These are phyloP conservation scores for Euleptes europaea DNA, from an alignment of 2,113 vertebrate species.

Conservation along the genomic window DNA sequence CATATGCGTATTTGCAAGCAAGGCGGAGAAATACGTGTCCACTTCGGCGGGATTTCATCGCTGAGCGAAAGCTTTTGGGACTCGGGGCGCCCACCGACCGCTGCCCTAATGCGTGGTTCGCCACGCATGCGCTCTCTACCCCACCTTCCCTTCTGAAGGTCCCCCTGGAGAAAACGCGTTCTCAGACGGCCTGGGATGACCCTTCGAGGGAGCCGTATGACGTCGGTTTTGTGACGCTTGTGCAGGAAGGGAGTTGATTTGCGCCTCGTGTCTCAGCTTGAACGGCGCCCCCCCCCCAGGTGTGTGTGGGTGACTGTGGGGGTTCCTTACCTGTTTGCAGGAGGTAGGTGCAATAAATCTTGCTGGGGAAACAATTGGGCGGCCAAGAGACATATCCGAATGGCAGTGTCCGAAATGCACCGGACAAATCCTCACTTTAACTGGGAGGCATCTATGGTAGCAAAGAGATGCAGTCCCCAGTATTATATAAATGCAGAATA, in stretches of 20 bases:
- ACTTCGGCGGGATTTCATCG: too few relatives aligned
- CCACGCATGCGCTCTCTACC: too few relatives aligned
- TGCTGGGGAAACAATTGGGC: neutral
- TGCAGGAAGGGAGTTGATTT: neutral
- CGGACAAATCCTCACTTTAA: neutral
- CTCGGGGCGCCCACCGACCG: too few relatives aligned
- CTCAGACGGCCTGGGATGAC: rapidly evolving
- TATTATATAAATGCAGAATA: neutral
- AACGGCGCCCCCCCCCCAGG: too few relatives aligned
- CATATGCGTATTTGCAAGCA: too few relatives aligned
- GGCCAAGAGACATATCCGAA: neutral
- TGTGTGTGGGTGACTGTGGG: too few relatives aligned
- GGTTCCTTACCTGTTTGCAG: too few relatives aligned
- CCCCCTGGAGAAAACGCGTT: rapidly evolving
- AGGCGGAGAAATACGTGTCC: too few relatives aligned
- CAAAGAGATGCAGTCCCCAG: neutral
- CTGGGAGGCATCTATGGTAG: neutral
- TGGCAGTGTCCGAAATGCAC: neutral
- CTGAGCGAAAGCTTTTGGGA: too few relatives aligned
- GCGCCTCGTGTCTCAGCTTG: neutral
- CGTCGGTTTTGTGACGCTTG: neutral
- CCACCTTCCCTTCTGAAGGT: neutral
- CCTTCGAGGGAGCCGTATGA: slow-evolving; percentile 13
- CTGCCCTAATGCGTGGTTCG: too few relatives aligned
- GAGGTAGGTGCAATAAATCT: neutral